These are phyloP conservation scores for Macquaria ambigua DNA, from an alignment of 2,113 vertebrate species.

Conservation along the genomic window DNA sequence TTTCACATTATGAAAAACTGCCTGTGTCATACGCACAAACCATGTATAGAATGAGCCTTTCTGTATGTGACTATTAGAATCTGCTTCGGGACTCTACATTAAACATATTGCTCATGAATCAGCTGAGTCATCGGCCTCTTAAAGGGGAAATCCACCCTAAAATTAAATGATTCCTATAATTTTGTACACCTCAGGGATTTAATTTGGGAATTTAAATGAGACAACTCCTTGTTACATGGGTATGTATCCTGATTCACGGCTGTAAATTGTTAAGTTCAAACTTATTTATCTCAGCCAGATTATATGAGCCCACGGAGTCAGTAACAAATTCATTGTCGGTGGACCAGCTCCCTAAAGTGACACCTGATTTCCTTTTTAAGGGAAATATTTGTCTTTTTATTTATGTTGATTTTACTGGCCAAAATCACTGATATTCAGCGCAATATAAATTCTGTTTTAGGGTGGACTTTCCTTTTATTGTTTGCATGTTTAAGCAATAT, in stretches of 20 bases:
- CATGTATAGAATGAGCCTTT: not conserved
- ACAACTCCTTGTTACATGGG: not conserved
- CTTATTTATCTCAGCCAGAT: not conserved
- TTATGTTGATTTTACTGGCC: not conserved
- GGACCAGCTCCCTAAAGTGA: conserved; percentile 38
- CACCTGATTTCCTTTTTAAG: conserved; percentile 35
- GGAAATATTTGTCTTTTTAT: not conserved
- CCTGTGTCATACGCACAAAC: not conserved
- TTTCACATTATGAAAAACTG: conserved; percentile 6
- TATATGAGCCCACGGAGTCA: conserved; percentile 7
- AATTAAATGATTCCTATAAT: not conserved
- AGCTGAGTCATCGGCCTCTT: conserved; percentile 39
- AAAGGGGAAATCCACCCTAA: conserved; percentile 18
- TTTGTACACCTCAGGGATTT: not conserved
- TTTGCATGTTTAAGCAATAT: conserved; percentile 58
- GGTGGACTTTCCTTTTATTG: conserved; percentile 32
- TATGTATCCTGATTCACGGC: not conserved
- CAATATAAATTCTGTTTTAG: conserved; percentile 30
- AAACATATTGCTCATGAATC: conserved; percentile 26
- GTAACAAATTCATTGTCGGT: conserved; percentile 13
- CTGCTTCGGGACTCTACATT: conserved; percentile 2
- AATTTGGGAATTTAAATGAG: not conserved
- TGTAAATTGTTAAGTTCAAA: conserved; percentile 18
- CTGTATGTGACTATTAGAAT: conserved; percentile 5
- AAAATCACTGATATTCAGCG: not conserved